phyloP scores from a whole-genome alignment of 2,113 vertebrate genomes.

The Aramus guarauna region DNA sequence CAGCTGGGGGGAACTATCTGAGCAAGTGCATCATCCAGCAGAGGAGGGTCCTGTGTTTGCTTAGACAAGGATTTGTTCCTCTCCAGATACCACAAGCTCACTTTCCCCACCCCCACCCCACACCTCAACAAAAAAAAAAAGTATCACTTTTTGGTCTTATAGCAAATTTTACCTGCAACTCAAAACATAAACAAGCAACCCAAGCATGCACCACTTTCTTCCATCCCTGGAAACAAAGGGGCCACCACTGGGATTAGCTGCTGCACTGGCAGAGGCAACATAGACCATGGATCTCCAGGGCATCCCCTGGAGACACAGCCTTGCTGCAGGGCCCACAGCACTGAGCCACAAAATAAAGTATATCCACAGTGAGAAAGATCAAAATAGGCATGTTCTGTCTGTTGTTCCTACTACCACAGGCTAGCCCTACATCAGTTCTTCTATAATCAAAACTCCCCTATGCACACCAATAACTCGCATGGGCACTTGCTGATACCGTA shows the following conservation, averaged over 20 bases:
- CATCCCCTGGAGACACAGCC: neutral
- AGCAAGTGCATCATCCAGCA: neutral
- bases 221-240: neutral
- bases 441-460: neutral
- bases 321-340: neutral
- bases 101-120: neutral
- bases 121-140: neutral
- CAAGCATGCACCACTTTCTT: neutral
- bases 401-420: neutral
- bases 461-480: neutral
- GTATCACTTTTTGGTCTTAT: neutral
- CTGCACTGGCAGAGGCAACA: neutral
- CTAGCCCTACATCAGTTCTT: neutral
- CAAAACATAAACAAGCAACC: neutral
- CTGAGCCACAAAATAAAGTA: fast-evolving
- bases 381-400: neutral
- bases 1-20: neutral
- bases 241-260: neutral
- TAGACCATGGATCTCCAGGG: neutral
- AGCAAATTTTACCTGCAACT: neutral
- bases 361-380: neutral
- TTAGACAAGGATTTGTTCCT: neutral
- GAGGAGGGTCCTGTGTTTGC: neutral
- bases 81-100: neutral
- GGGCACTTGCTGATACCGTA: fast-evolving